Evolutionary conservation across 2,888 invertebrate genomes (phyloP), one percentile per base, ranked within the genome.

Genomic region (Eueremaeus valkanovi): DNA sequence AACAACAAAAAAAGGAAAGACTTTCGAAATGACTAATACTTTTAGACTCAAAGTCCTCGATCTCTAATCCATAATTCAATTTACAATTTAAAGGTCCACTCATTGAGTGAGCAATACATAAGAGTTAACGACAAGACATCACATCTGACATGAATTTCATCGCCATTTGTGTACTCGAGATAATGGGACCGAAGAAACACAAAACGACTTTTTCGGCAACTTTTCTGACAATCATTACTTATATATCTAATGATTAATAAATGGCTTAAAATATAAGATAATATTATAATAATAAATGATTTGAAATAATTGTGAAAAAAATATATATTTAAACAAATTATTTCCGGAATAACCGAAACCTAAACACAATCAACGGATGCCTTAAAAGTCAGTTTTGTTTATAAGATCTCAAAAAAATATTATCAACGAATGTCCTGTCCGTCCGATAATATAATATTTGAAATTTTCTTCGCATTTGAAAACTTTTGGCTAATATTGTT

Each of bases 41-140:
- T 27, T n/a, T 51, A 21, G 27, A 27, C 27, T 27, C 18, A 24
- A 27, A 45, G 45, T 55, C 55, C 27, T 55, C 55, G 21, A 55
- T 51, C 3, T 13, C 55, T 55, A 29, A 45, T 45, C 45, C 45
- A 18, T 18, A 45, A 55, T 55, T 45, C 6, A 3, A 45, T 18
- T 16, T 45, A 3, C 11, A 27, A 27, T 55, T 55, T 27, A 9
- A 63, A 63, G 18, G n/a, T 63, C 36, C 33, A 63, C 63, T 63
- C 63, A 63, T 63, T 63, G 33, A 3, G 63, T 63, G 63, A 63
- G 63, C 63, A 63, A 45, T 45, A 55, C n/a, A 55, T 55, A 55
- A 51, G n/a, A 11, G 21, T 8, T 33, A 31, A 63, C 63, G 27
- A n/a, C 6, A 63, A 24, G 55, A 55, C 55, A 55, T 55, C 55